Percentiles rank a stretch among this genome's conserved stretches.
Evolutionary conservation across 1,140 invertebrate species (phyloP).

Genomic region (Mactra quadrangularis): DNA sequence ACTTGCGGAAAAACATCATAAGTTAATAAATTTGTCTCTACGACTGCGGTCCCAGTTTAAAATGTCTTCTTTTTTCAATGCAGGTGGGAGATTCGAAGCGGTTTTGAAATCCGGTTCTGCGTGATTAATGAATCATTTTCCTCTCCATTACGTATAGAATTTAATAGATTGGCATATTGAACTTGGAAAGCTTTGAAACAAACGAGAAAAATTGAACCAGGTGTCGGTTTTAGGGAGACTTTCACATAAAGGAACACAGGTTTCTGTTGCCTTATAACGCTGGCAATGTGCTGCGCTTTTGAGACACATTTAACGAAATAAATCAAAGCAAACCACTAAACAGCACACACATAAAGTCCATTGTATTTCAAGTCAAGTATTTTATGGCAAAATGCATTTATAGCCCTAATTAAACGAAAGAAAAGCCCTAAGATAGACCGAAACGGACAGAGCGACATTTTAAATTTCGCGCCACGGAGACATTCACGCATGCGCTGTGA

Average conservation of each 20-base stretch:
- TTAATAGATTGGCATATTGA: conserved; percentile 60
- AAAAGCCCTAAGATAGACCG: conserved; percentile 17
- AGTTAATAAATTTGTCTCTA: conserved; percentile 55
- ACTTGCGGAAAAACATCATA: conserved; percentile 42
- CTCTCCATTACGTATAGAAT: conserved; percentile 60
- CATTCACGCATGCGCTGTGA: conserved; percentile 36
- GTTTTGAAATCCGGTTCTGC: conserved; percentile 32
- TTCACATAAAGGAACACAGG: conserved; percentile 20
- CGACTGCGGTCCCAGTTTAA: conserved; percentile 13
- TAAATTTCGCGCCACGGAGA: conserved; percentile 48
- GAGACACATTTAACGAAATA: conserved; percentile 30
- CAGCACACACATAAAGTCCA: conserved; percentile 14
- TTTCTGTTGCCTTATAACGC: conserved; percentile 1
- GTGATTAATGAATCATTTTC: conserved; percentile 54
- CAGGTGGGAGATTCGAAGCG: conserved; percentile 46
- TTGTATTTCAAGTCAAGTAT: conserved; percentile 49
- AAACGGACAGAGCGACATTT: neutral
- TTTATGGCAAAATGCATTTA: conserved; percentile 54
- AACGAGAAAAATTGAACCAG: conserved; percentile 57
- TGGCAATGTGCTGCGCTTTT: conserved; percentile 43
- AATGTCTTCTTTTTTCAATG: conserved; percentile 54
- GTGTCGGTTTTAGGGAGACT: conserved; percentile 42
- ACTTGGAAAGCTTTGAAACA: conserved; percentile 52
- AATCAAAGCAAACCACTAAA: conserved; percentile 28
- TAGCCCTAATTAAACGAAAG: conserved; percentile 42